Evolutionary conservation across 2,888 invertebrate species (phyloP).

Genomic region (Pedicia rivosa): DNA sequence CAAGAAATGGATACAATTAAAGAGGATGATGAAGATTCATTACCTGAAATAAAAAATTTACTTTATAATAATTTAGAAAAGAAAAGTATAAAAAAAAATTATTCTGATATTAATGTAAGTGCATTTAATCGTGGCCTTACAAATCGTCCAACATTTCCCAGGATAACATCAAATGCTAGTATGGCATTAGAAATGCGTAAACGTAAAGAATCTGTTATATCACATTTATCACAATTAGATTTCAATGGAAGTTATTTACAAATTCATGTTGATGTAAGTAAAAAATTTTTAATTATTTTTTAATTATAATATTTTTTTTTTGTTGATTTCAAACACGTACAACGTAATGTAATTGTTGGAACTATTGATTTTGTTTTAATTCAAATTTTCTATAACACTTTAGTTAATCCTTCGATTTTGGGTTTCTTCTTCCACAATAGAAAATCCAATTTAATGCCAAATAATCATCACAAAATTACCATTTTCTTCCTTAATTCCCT

Average conservation of each 20-base stretch:
- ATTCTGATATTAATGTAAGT: constrained; percentile 29
- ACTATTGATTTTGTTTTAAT: neutral
- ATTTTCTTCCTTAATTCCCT: too few species aligned
- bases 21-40: constrained; percentile 41
- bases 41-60: constrained; percentile 29
- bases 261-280: constrained; percentile 46
- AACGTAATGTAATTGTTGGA: neutral
- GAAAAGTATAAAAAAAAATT: constrained; percentile 27
- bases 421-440: too few species aligned
- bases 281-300: neutral
- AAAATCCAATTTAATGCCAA: too few species aligned
- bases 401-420: too few species aligned
- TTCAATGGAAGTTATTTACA: constrained; percentile 58
- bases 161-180: constrained; percentile 29
- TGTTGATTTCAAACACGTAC: neutral
- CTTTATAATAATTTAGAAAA: constrained; percentile 23
- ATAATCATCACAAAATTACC: too few species aligned
- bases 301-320: neutral
- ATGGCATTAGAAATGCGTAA: constrained; percentile 28
- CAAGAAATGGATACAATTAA: constrained; percentile 50
- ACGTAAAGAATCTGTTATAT: constrained; percentile 50
- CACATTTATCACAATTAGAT: constrained; percentile 55
- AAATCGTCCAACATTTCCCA: constrained; percentile 28
- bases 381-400: neutral
- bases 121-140: constrained; percentile 24